A percentile compares a stretch with the other conserved stretches of the same genome.
phyloP scores from a whole-genome alignment of 2,113 vertebrate genomes.

The Theropithecus gelada region DNA sequence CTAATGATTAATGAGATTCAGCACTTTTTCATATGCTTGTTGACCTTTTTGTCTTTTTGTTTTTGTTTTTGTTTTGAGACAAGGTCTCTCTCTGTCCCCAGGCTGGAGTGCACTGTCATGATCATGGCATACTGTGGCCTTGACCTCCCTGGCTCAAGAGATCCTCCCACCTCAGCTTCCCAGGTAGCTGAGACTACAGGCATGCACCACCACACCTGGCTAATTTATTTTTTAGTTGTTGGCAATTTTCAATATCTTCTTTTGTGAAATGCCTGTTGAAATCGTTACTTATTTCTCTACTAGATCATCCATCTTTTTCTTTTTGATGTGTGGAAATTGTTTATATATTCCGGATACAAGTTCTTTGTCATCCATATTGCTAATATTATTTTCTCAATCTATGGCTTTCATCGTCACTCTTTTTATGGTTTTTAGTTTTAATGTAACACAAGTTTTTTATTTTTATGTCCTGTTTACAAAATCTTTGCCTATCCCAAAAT shows the following conservation, averaged over 20 bases:
- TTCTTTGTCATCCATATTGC: background rate
- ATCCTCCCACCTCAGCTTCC: no score
- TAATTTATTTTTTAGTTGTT: no score
- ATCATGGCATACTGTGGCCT: no score
- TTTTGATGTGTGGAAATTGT: background rate
- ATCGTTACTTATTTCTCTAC: background rate
- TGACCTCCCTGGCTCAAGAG: no score
- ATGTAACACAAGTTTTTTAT: background rate
- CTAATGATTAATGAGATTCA: background rate
- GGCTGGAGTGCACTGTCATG: no score
- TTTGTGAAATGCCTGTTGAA: background rate
- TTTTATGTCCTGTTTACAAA: slow-evolving; percentile 21
- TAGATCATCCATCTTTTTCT: background rate
- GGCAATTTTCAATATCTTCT: background rate
- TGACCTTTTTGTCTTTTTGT: background rate
- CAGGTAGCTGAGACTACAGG: no score
- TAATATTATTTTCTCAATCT: background rate
- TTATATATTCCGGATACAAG: background rate
- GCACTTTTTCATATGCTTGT: background rate
- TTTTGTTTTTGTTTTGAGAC: no score
- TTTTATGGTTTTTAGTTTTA: slow-evolving; percentile 32
- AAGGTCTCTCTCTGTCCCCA: no score
- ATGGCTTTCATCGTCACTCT: background rate
- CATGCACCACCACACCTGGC: no score
- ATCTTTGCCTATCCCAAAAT: background rate